Evolutionary conservation across 1,140 invertebrate genomes (phyloP).

Genomic region (Zaprionus taronus): DNA sequence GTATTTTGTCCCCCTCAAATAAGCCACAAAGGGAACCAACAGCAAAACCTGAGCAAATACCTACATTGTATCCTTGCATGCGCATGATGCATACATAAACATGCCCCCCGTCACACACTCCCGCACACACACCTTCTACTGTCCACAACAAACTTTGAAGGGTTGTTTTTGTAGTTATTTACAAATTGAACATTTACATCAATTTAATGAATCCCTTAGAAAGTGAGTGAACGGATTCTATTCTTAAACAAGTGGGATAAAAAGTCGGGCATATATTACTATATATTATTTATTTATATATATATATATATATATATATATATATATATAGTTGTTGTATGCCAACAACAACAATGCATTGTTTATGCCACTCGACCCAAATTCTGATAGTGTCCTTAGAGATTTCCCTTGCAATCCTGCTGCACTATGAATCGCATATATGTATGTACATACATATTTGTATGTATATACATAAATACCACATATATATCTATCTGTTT

Average conservation of each 20-base stretch:
- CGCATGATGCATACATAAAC: conserved; percentile 1
- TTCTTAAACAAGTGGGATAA: background rate
- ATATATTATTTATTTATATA: too few relatives aligned
- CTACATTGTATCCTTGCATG: background rate
- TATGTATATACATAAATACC: background rate
- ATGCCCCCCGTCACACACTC: background rate
- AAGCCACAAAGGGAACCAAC: background rate
- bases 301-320: background rate
- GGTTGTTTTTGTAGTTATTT: conserved; percentile 12
- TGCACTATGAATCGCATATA: background rate
- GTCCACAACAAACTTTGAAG: conserved; percentile 21
- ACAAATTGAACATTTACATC: conserved; percentile 15
- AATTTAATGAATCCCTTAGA: background rate
- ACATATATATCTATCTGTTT: background rate
- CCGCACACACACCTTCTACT: background rate
- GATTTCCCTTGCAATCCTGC: background rate
- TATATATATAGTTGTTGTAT: background rate
- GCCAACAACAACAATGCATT: background rate
- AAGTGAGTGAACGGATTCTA: background rate
- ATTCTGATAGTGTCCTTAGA: background rate
- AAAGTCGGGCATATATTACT: too few relatives aligned
- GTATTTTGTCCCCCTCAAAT: background rate
- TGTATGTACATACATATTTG: background rate
- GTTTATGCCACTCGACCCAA: conserved; percentile 5
- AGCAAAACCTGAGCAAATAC: background rate